Percentiles rank a stretch among this genome's conserved stretches.
phyloP scores from a whole-genome alignment of 2,113 vertebrate genomes.

The Pachyramphus minor region DNA sequence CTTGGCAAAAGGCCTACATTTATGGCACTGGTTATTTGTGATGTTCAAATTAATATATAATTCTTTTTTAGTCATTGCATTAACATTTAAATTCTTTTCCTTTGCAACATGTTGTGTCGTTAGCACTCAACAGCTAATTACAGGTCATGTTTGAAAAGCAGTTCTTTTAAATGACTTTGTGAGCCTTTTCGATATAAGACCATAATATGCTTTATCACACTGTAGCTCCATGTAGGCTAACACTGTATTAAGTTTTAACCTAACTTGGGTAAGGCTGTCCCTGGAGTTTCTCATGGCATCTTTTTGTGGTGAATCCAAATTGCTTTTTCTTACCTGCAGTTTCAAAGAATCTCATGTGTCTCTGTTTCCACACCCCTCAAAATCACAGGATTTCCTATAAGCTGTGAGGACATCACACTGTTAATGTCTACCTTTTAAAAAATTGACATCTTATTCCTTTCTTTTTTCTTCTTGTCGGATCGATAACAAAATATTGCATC shows the following conservation, averaged over 20 bases:
- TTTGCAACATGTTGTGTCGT: neutral
- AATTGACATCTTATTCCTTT: neutral
- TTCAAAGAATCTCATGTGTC: neutral
- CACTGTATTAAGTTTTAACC: neutral
- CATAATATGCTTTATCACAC: neutral
- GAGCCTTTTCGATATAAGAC: neutral
- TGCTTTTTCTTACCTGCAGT: neutral
- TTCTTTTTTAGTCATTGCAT: neutral
- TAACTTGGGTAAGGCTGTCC: neutral
- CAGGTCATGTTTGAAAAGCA: neutral
- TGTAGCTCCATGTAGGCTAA: neutral
- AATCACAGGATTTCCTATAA: neutral
- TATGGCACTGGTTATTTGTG: neutral
- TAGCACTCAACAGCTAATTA: neutral
- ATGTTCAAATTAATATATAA: neutral
- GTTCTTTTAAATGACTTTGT: neutral
- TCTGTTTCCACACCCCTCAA: neutral
- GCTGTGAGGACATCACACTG: accelerated
- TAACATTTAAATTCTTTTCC: neutral
- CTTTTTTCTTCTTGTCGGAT: neutral
- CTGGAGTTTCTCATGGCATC: neutral
- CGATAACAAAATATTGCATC: neutral
- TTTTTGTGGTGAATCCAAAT: neutral
- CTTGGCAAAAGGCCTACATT: neutral
- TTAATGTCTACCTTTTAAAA: neutral